Percentiles rank a stretch among this genome's conserved stretches.
Conservation (phyloP, 30 jellyfish, hydroid and myxozoan genomes). For the Euphysa ruthae region DNA sequence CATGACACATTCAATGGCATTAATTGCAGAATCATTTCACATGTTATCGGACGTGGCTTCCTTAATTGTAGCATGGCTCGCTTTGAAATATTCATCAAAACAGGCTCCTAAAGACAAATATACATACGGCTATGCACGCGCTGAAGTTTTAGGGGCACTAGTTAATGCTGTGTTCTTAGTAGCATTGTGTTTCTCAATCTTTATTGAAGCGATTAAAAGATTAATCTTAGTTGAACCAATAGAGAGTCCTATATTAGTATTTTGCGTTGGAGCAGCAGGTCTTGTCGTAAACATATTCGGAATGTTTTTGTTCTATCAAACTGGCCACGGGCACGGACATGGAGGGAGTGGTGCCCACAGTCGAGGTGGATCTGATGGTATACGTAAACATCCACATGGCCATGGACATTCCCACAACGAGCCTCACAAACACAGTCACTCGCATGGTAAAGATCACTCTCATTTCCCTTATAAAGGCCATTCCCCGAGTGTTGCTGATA, state of each 20-base stretch:
- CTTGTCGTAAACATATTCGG: slow-evolving; percentile 88
- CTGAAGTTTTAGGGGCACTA: slow-evolving; percentile 92
- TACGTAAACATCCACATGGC: slow-evolving; percentile 52
- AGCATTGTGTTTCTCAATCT: slow-evolving; percentile 84
- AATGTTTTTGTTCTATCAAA: slow-evolving; percentile 85
- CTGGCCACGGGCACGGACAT: slow-evolving; percentile 89
- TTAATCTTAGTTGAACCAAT: slow-evolving; percentile 65
- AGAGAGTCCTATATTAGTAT: slow-evolving; percentile 75
- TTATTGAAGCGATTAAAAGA: slow-evolving; percentile 80
- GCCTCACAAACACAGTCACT: slow-evolving; percentile 12
- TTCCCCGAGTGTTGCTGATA: too few species aligned
- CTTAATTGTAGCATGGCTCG: slow-evolving; percentile 79
- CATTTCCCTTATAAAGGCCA: too few species aligned
- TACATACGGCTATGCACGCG: slow-evolving; percentile 94
- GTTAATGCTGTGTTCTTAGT: slow-evolving; percentile 95
- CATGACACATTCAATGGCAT: slow-evolving; percentile 93
- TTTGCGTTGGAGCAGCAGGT: slow-evolving; percentile 90
- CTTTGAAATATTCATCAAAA: slow-evolving; percentile 50
- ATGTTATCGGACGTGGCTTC: slow-evolving; percentile 96
- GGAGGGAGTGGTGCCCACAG: slow-evolving; percentile 69
- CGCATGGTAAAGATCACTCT: too few species aligned
- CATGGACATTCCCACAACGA: slow-evolving; percentile 49
- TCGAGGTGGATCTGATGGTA: slow-evolving; percentile 56
- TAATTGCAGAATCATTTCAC: slow-evolving; percentile 93
- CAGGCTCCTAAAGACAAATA: slow-evolving; percentile 63